Base-by-base conservation (phyloP, 2,888 invertebrate genomes). In the Caenorhabditis sp. region DNA sequence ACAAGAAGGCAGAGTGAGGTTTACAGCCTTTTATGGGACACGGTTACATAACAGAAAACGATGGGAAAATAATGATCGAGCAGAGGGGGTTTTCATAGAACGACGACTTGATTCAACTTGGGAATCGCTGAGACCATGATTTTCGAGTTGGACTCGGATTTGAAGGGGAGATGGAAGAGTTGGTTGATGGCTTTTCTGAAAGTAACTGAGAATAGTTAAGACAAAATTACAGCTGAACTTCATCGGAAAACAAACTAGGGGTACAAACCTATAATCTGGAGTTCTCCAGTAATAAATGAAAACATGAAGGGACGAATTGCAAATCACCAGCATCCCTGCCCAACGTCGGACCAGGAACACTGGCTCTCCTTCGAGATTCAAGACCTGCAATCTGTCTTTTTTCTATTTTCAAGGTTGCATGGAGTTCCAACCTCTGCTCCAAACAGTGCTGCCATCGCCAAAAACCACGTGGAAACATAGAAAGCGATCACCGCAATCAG, bases 181-280 rank as follows among this genome's bases (percentile, higher is more conserved):
- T 56, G 63, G 16, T 31, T 35, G 6, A 76, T 77, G 0, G 77
- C 77, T 69, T 69, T 69, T 61, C 77, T 77, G 54, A 31, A 76
- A 24, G 22, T 22, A 7, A 31, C 5, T 31, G 31, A 31, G n/a
- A n/a, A n/a, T n/a, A 31, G 5, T 31, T 31, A 31, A 6, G 31
- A 19, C 14, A 14, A 19, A 7, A 3, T 22, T 12, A 10, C n/a
- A n/a, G n/a, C n/a, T n/a, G n/a, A n/a, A n/a, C n/a, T n/a, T n/a
- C n/a, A n/a, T n/a, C n/a, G n/a, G n/a, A n/a, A n/a, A n/a, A n/a
- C n/a, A n/a, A n/a, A n/a, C n/a, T n/a, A n/a, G n/a, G n/a, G n/a
- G n/a, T n/a, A n/a, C n/a, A n/a, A n/a, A n/a, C 85, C 88, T 79
- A 70, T 88, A 88, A 51, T 88, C 88, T 1, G 86, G 82, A 24